These are phyloP conservation scores for Ametastegia equiseti DNA, from an alignment of 2,888 invertebrate species.

Conservation along the genomic window DNA sequence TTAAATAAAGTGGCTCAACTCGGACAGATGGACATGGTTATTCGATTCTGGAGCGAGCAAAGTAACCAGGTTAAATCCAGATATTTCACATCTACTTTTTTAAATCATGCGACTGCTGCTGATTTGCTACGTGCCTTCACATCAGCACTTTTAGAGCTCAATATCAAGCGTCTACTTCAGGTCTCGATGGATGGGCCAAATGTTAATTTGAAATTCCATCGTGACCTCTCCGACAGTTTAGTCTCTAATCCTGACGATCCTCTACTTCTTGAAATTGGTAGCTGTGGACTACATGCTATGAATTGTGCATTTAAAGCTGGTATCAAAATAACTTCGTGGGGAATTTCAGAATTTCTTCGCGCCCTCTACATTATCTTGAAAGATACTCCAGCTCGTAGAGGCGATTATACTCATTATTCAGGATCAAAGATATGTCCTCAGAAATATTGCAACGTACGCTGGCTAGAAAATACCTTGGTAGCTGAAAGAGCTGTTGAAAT, in stretches of 20 bases:
- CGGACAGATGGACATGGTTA: conserved; percentile 57
- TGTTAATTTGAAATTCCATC: conserved; percentile 57
- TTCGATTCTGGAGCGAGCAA: conserved; percentile 55
- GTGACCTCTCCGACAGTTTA: conserved; percentile 38
- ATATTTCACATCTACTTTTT: conserved; percentile 50
- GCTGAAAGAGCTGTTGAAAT: conserved; percentile 54
- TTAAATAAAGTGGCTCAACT: conserved; percentile 53
- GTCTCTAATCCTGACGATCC: conserved; percentile 39
- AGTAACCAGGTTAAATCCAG: conserved; percentile 52
- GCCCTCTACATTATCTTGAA: conserved; percentile 62
- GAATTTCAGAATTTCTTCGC: conserved; percentile 57
- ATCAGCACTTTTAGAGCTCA: conserved; percentile 35
- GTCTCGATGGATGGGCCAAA: conserved; percentile 58
- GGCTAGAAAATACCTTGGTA: conserved; percentile 59
- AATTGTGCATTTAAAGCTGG: conserved; percentile 64
- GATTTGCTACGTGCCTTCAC: neutral
- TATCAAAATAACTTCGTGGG: conserved; percentile 57
- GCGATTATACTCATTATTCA: conserved; percentile 58
- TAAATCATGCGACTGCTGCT: conserved; percentile 28
- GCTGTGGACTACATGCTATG: conserved; percentile 64
- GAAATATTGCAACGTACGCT: conserved; percentile 60
- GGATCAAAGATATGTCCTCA: conserved; percentile 57
- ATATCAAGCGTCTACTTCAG: conserved; percentile 46
- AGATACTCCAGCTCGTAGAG: conserved; percentile 61
- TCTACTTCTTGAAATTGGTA: conserved; percentile 60